A percentile compares a stretch with the other conserved stretches of the same genome.
phyloP scores from a whole-genome alignment of 2,797 vertebrate species.

The Syngnathus acus region DNA sequence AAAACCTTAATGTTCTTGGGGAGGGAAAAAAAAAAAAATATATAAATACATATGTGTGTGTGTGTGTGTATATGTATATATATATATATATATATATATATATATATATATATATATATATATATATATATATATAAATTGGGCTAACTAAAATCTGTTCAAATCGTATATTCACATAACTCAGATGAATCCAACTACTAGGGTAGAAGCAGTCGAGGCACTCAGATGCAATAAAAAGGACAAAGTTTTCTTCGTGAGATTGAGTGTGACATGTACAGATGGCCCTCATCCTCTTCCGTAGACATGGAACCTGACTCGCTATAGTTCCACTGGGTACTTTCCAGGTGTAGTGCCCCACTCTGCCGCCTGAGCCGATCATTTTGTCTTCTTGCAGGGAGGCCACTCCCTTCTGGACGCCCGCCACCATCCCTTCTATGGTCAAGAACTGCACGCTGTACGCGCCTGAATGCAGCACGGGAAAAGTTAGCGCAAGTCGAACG shows the following conservation, averaged over 20 bases:
- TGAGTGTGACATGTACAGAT: background rate
- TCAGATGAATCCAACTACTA: background rate
- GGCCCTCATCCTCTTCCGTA: too few relatives aligned
- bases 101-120: too few relatives aligned
- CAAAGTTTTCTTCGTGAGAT: background rate
- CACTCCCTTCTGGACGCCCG: conserved; percentile 83
- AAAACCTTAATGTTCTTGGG: background rate
- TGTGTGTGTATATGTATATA: too few relatives aligned
- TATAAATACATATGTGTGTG: background rate
- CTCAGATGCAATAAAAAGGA: background rate
- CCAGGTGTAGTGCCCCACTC: conserved; percentile 85
- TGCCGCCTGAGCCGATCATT: conserved; percentile 57
- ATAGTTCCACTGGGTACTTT: conserved; percentile 89
- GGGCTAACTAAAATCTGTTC: background rate
- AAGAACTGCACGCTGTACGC: conserved; percentile 91
- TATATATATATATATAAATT: background rate
- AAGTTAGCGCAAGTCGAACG: background rate
- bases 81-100: too few relatives aligned
- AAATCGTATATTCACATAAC: background rate
- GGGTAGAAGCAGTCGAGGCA: conserved; percentile 1
- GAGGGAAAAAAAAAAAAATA: background rate
- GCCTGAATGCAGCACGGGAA: conserved; percentile 62
- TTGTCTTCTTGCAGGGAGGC: conserved; percentile 56
- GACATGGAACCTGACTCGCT: conserved; percentile 57
- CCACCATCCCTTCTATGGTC: conserved; percentile 88